Conservation (phyloP, 2,113 vertebrate genomes). For the Heptranchias perlo region DNA sequence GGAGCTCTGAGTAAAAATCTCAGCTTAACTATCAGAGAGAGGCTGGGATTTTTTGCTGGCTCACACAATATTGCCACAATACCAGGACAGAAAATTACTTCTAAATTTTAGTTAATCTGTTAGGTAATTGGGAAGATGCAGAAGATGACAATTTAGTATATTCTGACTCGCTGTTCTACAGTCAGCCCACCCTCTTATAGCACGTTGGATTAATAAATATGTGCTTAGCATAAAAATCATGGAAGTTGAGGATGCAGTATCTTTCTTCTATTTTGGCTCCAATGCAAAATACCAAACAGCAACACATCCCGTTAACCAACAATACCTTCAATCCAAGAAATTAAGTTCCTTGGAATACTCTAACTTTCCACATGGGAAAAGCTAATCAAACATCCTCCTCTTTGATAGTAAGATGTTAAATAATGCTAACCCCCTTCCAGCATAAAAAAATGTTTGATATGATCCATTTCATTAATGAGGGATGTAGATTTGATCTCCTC, state of each 20-base stretch:
- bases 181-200: too few relatives aligned
- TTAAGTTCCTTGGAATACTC: background rate
- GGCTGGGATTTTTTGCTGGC: background rate
- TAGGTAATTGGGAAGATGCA: background rate
- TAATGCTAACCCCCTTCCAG: background rate
- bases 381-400: background rate
- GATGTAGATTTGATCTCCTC: background rate
- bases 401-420: background rate
- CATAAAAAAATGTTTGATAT: background rate
- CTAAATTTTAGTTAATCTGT: background rate
- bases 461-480: background rate
- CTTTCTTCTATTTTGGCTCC: background rate
- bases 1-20: too few relatives aligned
- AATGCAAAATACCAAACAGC: background rate
- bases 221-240: background rate
- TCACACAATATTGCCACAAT: background rate
- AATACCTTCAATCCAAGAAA: too few relatives aligned
- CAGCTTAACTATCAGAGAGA: background rate
- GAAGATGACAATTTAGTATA: background rate
- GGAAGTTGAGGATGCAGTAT: background rate
- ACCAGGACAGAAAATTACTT: background rate
- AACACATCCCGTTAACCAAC: background rate
- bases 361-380: background rate
- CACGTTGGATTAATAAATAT: too few relatives aligned
- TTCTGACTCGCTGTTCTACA: background rate